Conservation (phyloP, 2,113 vertebrate species). For the Panurus biarmicus region DNA sequence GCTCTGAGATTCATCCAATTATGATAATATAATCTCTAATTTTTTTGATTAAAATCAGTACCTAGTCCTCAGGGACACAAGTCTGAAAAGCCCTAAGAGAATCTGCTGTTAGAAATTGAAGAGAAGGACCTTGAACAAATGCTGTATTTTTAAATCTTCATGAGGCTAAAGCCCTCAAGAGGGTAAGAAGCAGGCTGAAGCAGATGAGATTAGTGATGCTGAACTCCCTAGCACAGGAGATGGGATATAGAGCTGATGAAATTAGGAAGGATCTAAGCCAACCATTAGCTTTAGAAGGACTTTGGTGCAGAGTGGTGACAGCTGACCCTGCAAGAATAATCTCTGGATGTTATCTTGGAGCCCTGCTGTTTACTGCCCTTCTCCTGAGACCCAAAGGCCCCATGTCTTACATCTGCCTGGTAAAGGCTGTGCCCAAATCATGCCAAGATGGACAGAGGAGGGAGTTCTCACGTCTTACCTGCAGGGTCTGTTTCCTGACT, state of each 20-base stretch:
- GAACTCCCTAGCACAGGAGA: background rate
- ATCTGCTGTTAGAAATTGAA: background rate
- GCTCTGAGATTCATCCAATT: background rate
- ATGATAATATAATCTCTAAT: background rate
- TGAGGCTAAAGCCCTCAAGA: background rate
- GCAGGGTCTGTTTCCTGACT: background rate
- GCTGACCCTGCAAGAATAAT: background rate
- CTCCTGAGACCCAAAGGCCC: background rate
- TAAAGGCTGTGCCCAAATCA: background rate
- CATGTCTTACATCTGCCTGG: accelerated
- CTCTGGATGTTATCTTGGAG: background rate
- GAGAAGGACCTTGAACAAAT: background rate
- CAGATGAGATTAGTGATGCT: background rate
- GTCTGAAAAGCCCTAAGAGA: background rate
- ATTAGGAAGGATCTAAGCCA: background rate
- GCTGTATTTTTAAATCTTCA: background rate
- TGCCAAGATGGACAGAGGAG: background rate
- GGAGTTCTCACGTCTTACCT: background rate
- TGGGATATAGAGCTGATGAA: background rate
- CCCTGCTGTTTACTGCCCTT: background rate
- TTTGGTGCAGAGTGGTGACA: background rate
- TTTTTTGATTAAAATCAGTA: background rate
- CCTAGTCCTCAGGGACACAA: background rate
- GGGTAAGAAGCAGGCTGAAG: background rate
- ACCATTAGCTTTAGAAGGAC: background rate